Base-by-base conservation (phyloP, 1,140 invertebrate species). In the Lasaia peninsularis region DNA sequence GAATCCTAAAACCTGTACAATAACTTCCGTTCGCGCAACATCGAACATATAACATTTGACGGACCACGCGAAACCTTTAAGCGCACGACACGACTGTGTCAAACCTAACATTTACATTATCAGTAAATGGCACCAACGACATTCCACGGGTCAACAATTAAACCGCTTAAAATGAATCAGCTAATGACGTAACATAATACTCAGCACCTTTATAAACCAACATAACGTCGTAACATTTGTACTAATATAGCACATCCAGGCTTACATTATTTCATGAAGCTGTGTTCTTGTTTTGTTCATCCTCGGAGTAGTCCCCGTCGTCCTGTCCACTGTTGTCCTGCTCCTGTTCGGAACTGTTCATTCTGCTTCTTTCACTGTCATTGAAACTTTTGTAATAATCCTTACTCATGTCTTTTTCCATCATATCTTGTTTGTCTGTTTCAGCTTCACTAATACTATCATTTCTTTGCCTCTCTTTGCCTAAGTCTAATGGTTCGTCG, bases 91-190 rank as follows among this genome's bases (percentile, higher is more conserved):
- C 61, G 35, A 60, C 57, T 66, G 58, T 63, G 67, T 52, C 63
- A 52, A 58, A 63, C 60, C 65, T 71, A 75, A 75, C 72, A 75
- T 78, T 69, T 77, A 83, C 68, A 77, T 77, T 80, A 80, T 74
- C 60, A 57, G 69, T 74, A 72, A 78, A 85, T 85, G 85, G 85
- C 85, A 86, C 85, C 79, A 79, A 76, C 69, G 78, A 86, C 75
- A 80, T 84, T 85, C 78, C 80, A 86, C 81, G 83, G 85, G 81
- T 80, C 75, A 85, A 88, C 79, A 84, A 83, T 76, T 63, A 77
- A 79, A 77, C 69, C 71, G 73, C 71, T 64, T 70, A 71, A 80
- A 81, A 77, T 69, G 69, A 83, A 74, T 80, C 79, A 64, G 75
- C 75, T 76, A 80, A 71, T 75, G 77, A 79, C 80, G 73, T 80